phyloP scores from a whole-genome alignment of 2,888 invertebrate genomes.

The Periphyllus acericola region DNA sequence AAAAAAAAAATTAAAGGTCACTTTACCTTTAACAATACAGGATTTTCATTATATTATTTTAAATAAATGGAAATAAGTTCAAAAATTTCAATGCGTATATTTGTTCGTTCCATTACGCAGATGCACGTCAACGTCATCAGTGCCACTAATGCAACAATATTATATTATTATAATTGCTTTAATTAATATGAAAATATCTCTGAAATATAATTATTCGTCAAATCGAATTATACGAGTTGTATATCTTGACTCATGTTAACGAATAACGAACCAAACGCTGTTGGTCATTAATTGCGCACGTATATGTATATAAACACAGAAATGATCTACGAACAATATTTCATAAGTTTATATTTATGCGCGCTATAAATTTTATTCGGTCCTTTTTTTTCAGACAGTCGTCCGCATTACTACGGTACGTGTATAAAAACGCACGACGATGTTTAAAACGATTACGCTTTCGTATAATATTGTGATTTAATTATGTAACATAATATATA shows the following conservation, averaged over 20 bases:
- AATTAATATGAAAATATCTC: not conserved
- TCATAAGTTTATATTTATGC: not conserved
- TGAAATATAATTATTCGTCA: not conserved
- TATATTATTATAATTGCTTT: not conserved
- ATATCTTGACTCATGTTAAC: not conserved
- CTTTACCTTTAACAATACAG: no score
- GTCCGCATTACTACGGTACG: not conserved
- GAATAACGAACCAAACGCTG: not conserved
- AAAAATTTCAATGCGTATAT: no score
- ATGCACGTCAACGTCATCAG: no score
- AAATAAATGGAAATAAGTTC: no score
- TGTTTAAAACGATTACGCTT: not conserved
- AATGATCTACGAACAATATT: not conserved
- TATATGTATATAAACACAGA: not conserved
- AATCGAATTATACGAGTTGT: not conserved
- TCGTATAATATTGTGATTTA: not conserved
- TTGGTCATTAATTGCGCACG: not conserved
- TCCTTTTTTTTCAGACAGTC: not conserved
- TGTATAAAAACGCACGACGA: not conserved
- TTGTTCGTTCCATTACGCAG: no score
- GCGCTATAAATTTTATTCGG: not conserved
- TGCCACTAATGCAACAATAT: not conserved
- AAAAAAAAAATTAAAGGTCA: no score
- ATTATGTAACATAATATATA: not conserved
- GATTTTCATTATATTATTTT: no score